phyloP scores from a whole-genome alignment of 2,797 vertebrate species.

The Orientallactaga sibirica region DNA sequence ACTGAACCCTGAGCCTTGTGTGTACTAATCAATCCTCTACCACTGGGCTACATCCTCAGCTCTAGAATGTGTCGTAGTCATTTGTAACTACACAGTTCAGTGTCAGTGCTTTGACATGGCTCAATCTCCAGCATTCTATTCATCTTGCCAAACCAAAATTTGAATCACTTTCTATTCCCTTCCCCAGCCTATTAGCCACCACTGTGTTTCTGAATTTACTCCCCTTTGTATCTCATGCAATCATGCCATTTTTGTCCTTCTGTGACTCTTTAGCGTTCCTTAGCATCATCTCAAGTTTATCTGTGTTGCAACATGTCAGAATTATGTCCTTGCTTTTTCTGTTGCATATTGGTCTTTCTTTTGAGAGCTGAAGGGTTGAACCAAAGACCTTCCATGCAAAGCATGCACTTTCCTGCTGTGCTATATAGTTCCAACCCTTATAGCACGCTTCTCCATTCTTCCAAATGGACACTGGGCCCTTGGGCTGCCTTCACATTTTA shows the following conservation, averaged over 20 bases:
- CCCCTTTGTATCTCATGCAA: not conserved
- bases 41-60: not conserved
- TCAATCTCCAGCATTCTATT: not conserved
- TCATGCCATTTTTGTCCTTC: not conserved
- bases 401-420: not conserved
- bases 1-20: too few relatives aligned
- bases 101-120: too few relatives aligned
- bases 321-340: not conserved
- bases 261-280: not conserved
- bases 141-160: not conserved
- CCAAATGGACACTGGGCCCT: not conserved
- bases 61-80: not conserved
- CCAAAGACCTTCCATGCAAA: not conserved
- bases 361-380: not conserved
- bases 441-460: not conserved
- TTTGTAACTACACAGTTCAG: not conserved
- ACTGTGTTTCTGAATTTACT: not conserved
- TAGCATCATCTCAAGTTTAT: not conserved
- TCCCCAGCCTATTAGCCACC: not conserved
- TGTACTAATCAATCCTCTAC: not conserved
- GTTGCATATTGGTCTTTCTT: not conserved
- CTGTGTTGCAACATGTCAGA: not conserved
- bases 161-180: not conserved
- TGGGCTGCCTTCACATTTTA: not conserved
- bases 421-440: not conserved